Conservation (phyloP, 2,888 invertebrate species). For the Nemotelus nigrinus region DNA sequence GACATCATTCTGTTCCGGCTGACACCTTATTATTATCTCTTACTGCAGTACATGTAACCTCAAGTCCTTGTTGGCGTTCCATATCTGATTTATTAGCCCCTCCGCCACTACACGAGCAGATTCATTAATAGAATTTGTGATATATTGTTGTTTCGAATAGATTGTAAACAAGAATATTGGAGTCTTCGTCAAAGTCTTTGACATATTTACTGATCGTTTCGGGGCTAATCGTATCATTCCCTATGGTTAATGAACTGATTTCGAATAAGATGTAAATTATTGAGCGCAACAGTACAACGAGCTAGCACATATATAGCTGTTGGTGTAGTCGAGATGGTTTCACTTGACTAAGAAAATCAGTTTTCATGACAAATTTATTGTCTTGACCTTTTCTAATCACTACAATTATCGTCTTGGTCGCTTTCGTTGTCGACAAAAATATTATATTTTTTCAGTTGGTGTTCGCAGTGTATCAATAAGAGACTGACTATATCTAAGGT, state of each 20-base stretch:
- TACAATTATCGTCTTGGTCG: not conserved
- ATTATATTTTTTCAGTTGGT: not conserved
- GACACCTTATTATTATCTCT: too few relatives aligned
- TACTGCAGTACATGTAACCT: too few relatives aligned
- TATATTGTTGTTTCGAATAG: not conserved
- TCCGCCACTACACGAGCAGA: not conserved
- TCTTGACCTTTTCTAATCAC: conserved; percentile 23
- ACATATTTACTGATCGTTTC: conserved; percentile 27
- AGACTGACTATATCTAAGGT: not conserved
- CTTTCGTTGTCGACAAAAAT: not conserved
- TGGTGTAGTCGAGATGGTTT: not conserved
- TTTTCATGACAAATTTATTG: conserved; percentile 35
- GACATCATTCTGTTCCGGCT: too few relatives aligned
- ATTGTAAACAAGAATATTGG: not conserved
- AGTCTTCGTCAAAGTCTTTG: conserved; percentile 3
- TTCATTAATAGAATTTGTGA: conserved; percentile 25
- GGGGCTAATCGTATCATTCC: conserved; percentile 9
- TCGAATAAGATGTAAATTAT: conserved; percentile 11
- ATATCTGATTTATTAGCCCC: conserved; percentile 27
- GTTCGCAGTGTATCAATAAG: not conserved
- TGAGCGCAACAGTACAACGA: not conserved
- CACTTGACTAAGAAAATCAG: not conserved
- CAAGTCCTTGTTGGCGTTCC: not conserved
- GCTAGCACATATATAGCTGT: not conserved
- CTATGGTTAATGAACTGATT: conserved; percentile 23